Conservation (phyloP, 2,888 invertebrate genomes). For the Leptothorax acervorum region DNA sequence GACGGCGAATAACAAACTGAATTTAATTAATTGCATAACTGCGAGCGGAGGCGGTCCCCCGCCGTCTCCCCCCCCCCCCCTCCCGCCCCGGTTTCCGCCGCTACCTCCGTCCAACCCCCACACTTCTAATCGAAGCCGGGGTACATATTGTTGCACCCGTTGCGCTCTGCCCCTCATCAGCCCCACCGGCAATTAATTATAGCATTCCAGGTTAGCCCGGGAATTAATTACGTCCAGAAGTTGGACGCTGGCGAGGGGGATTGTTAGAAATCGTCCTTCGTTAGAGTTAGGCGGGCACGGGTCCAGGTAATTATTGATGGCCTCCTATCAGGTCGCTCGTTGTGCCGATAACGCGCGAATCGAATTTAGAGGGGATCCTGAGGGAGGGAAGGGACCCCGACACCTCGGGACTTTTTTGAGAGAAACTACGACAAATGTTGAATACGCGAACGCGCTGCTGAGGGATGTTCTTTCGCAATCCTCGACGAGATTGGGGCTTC, state of each 20-base stretch:
- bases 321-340: constrained; percentile 64
- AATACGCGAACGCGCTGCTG: too few relatives aligned
- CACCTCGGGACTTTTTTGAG: background rate
- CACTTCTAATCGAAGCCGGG: constrained; percentile 82
- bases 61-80: background rate
- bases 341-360: constrained; percentile 58
- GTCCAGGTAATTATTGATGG: constrained; percentile 74
- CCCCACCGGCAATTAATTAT: constrained; percentile 84
- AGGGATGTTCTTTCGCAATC: background rate
- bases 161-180: constrained; percentile 74
- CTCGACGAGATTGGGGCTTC: background rate
- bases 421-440: background rate
- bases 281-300: constrained; percentile 74
- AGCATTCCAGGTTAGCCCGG: constrained; percentile 85
- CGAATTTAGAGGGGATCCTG: background rate
- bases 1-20: constrained; percentile 81
- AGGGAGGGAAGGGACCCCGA: background rate
- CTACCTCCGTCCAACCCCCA: constrained; percentile 56
- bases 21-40: constrained; percentile 85
- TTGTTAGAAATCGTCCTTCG: constrained; percentile 81
- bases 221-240: constrained; percentile 85
- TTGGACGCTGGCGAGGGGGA: constrained; percentile 82
- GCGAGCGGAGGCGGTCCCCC: constrained; percentile 66
- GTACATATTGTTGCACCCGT: constrained; percentile 83
- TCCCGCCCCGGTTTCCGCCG: background rate